Evolutionary conservation across 2,797 vertebrate species (phyloP).

Genomic region (Hephaestus fuliginosus): DNA sequence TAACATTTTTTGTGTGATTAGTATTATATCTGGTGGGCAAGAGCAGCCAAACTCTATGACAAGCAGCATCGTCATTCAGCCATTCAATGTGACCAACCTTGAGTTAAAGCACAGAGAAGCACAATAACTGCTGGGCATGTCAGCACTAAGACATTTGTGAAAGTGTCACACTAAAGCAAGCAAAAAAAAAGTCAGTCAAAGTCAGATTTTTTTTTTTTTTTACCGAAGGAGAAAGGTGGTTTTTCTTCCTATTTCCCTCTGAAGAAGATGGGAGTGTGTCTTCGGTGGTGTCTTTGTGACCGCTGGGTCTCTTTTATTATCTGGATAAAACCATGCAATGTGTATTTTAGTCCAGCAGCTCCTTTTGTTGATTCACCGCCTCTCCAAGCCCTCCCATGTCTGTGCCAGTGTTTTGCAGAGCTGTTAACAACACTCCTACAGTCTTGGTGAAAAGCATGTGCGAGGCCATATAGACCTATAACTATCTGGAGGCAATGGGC

Average conservation of each 20-base stretch:
- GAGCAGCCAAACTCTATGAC: constrained; percentile 13
- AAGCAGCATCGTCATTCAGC: constrained; percentile 36
- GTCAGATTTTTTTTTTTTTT: too few relatives aligned
- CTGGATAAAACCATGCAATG: not conserved
- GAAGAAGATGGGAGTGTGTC: not conserved
- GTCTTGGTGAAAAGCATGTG: constrained; percentile 44
- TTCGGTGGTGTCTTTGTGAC: not conserved
- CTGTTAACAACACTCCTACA: constrained; percentile 56
- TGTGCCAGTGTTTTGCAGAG: constrained; percentile 49
- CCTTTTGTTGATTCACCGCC: constrained; percentile 21
- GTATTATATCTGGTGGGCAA: constrained; percentile 14
- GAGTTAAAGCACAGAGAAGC: constrained; percentile 32
- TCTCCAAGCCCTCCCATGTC: constrained; percentile 21
- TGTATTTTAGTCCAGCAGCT: constrained; percentile 11
- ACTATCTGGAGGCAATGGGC: constrained; percentile 70
- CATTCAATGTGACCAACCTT: constrained; percentile 50
- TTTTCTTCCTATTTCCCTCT: not conserved
- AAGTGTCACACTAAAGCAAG: constrained; percentile 20
- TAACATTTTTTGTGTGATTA: constrained; percentile 13
- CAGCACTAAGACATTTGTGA: constrained; percentile 31
- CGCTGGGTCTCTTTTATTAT: constrained; percentile 2
- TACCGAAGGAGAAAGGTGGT: not conserved
- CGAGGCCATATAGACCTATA: constrained; percentile 44
- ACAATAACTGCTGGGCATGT: constrained; percentile 28
- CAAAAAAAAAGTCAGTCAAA: constrained; percentile 25